Percentiles rank a stretch among this genome's conserved stretches.
phyloP scores from a whole-genome alignment of 2,797 vertebrate genomes.

The Cuculus canorus region DNA sequence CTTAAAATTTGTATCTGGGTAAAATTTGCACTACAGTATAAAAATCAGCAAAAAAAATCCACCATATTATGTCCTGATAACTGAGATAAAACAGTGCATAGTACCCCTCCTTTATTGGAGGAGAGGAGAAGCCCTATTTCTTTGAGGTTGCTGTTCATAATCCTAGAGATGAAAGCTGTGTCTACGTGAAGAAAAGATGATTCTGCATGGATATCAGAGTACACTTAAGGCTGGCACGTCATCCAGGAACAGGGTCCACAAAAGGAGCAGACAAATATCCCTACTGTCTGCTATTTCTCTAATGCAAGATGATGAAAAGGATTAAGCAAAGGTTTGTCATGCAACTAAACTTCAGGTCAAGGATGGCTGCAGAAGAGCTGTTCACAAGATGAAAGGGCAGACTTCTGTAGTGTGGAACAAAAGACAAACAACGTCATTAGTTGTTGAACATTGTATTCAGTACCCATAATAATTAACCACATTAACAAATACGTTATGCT shows the following conservation, averaged over 20 bases:
- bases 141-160: not conserved
- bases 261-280: not conserved
- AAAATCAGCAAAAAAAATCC: not conserved
- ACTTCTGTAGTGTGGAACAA: not conserved
- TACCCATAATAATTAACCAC: not conserved
- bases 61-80: not conserved
- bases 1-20: not conserved
- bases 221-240: not conserved
- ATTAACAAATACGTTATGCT: not conserved
- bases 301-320: not conserved
- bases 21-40: not conserved
- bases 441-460: not conserved
- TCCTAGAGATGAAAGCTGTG: not conserved
- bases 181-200: not conserved
- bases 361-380: not conserved
- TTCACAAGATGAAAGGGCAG: not conserved
- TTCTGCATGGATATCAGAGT: not conserved
- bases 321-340: not conserved
- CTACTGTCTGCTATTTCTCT: not conserved
- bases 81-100: not conserved
- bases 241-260: not conserved
- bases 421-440: not conserved
- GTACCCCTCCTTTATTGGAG: not conserved
- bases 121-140: not conserved
- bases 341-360: not conserved